Evolutionary conservation across 1,140 invertebrate genomes (phyloP), one percentile per base, ranked within the genome.

Genomic region (Apolygus lucorum): DNA sequence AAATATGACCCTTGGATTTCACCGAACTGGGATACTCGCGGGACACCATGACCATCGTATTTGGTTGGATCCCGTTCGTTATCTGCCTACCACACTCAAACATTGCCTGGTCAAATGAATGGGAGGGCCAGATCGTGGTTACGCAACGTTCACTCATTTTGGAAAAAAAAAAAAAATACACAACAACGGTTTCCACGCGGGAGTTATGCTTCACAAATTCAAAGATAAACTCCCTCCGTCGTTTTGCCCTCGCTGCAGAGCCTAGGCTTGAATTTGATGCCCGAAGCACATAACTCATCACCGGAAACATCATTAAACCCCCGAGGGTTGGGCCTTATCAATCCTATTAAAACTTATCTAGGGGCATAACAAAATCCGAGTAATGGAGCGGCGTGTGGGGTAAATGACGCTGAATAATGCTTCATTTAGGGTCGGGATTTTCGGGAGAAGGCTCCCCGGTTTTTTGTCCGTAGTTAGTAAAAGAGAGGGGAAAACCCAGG

Each of bases 331-430:
- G 54, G 54, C 54, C 54, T 59, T 59, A 59, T 59, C 54, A 59
- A 59, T 59, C 54, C 54, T 59, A 59, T 59, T 59, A 59, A 59
- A 59, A 59, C 54, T 59, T 59, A 59, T 59, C 54, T 59, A 13
- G 13, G 54, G 54, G 13, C 22, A 59, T 59, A 59, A 59, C 54
- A 59, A 59, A 59, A 59, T 59, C 54, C 54, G 54, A 59, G 54
- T 59, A 59, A 59, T 59, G 54, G 54, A 59, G 54, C 54, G 54
- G 11, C 54, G 54, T 59, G 54, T 59, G 54, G 22, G 54, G 54
- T 59, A 59, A 59, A 59, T 59, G 54, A 59, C 54, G 54, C 54
- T 59, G 54, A 59, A 59, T 59, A 59, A 59, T 59, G 54, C 22
- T 59, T 59, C 54, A 59, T 59, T 59, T 59, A 13, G 54, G 11